These are phyloP conservation scores for Zaprionus kolodkinae DNA, from an alignment of 1,140 invertebrate genomes.

Conservation along the genomic window DNA sequence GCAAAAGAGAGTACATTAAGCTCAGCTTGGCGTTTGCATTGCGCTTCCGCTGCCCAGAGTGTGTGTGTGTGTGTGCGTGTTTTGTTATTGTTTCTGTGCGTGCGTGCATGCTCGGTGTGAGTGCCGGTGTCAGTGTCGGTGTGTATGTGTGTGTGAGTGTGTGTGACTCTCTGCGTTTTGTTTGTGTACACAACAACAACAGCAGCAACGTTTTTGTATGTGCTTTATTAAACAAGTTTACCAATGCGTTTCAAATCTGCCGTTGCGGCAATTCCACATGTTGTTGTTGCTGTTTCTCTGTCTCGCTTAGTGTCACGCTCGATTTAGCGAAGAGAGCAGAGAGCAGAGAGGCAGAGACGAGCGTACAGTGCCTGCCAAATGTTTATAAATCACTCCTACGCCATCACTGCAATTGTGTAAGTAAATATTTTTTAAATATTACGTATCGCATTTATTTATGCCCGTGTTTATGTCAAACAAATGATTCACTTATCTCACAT, in stretches of 20 bases:
- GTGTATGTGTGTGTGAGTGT: constrained; percentile 28
- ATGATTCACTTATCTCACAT: constrained; percentile 1
- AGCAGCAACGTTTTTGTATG: not conserved
- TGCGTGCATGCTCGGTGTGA: constrained; percentile 19
- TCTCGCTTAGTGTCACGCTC: constrained; percentile 68
- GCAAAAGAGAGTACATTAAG: constrained; percentile 18
- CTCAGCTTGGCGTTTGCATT: constrained; percentile 42
- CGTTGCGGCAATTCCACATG: constrained; percentile 41
- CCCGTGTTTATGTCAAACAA: constrained; percentile 27
- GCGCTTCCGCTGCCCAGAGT: constrained; percentile 31
- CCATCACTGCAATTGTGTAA: not conserved
- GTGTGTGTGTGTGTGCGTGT: constrained; percentile 1
- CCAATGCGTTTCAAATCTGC: constrained; percentile 68
- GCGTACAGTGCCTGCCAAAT: constrained; percentile 35
- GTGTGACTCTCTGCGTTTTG: constrained; percentile 3
- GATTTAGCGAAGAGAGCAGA: constrained; percentile 48
- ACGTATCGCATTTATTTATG: not conserved
- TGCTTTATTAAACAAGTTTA: constrained; percentile 68
- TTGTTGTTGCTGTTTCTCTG: constrained; percentile 48
- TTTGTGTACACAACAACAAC: constrained; percentile 22
- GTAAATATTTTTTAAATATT: no score
- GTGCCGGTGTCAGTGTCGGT: constrained; percentile 19
- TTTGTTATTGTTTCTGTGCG: constrained; percentile 40
- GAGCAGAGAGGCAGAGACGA: constrained; percentile 14
- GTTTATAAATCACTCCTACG: constrained; percentile 22